Evolutionary conservation across 2,113 vertebrate genomes (phyloP).

Genomic region (Varanus salvator): DNA sequence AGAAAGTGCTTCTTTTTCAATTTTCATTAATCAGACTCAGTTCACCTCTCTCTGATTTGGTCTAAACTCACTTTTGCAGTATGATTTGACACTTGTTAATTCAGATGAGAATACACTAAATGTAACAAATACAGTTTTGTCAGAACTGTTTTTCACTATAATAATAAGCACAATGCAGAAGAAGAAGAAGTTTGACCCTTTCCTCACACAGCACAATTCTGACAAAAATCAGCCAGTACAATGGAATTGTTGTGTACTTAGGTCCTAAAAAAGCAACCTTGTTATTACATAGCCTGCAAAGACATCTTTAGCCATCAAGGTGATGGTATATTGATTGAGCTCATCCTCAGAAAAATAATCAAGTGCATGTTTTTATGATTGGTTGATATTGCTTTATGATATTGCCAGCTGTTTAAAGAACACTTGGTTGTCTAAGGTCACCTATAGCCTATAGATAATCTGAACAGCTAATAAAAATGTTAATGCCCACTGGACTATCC

Average conservation of each 20-base stretch:
- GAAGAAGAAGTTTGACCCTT: background rate
- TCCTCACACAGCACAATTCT: background rate
- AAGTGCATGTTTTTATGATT: constrained; percentile 73
- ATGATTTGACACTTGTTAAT: background rate
- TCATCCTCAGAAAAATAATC: constrained; percentile 74
- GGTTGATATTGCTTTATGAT: constrained; percentile 64
- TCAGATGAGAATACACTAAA: background rate
- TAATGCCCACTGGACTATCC: constrained; percentile 66
- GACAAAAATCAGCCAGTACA: background rate
- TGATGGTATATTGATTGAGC: constrained; percentile 72
- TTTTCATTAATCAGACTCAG: background rate
- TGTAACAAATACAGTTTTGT: too few species aligned
- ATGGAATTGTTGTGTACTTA: background rate
- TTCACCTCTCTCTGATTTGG: background rate
- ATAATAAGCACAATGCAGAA: background rate
- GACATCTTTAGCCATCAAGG: constrained; percentile 52
- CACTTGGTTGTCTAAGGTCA: constrained; percentile 72
- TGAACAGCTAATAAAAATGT: constrained; percentile 74
- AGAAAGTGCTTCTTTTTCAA: background rate
- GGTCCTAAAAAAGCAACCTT: background rate
- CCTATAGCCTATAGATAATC: constrained; percentile 71
- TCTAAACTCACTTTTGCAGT: background rate
- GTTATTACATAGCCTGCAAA: constrained; percentile 43
- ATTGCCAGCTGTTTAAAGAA: constrained; percentile 65
- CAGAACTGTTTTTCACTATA: too few species aligned